Evolutionary conservation across 1,140 invertebrate species (phyloP), one percentile per base, ranked within the genome.

Genomic region (Solenopsis invicta): DNA sequence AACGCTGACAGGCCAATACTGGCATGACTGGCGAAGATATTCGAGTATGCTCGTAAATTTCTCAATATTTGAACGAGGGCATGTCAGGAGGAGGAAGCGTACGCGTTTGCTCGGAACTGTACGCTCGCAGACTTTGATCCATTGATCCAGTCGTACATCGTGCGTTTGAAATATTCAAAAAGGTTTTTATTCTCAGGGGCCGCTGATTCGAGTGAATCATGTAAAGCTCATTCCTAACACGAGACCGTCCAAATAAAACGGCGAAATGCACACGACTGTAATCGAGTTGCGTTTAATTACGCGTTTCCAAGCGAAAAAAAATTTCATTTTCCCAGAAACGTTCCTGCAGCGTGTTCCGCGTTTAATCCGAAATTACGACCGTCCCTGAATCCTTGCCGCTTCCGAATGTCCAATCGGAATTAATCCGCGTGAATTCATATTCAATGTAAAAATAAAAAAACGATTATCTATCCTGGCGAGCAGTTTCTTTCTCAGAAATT

Each of bases 341-440:
- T 84, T 61, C 54, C 34, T 62, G 54, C 69, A 54, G 45, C 67
- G 45, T 74, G 45, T 84, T 37, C 69, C 10, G 52, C 69, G 80
- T 45, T 75, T 84, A 84, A 84, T 84, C 80, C 41, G 21, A 82
- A 82, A 82, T 74, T 82, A 61, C 67, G 69, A 61, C n/a, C 52
- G 37, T 13, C 41, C 21, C 54, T 75, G 69, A 62, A 24, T 84
- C 24, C 69, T 8, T 34, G 69, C 18, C 52, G 52, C 67, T 64
- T 24, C 74, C 82, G 61, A 85, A 64, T 16, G 24, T 62, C 74
- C 62, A 66, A 78, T 85, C 48, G 50, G 61, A 85, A 85, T 77
- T 78, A 66, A 85, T 78, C 50, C 59, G 48, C 21, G 48, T 21
- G 45, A 85, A 78, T 85, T 85, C 74, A 85, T 85, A 85, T 85